Evolutionary conservation across 2,113 vertebrate genomes (phyloP).

Genomic region (Serinus canaria): DNA sequence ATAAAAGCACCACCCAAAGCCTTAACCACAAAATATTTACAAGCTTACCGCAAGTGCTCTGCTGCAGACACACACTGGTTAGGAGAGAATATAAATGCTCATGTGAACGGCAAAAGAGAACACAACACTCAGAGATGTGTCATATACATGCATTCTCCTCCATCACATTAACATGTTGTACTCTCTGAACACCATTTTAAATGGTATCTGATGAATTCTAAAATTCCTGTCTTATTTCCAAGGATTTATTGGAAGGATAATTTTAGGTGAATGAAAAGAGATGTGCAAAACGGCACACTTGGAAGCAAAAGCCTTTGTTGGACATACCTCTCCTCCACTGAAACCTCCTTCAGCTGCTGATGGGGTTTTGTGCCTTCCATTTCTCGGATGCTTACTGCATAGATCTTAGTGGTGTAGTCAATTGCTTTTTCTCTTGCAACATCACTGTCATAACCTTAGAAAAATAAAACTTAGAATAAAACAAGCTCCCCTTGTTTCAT

Average conservation of each 20-base stretch:
- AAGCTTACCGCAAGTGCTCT: not conserved
- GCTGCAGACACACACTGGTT: not conserved
- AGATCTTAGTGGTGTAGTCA: constrained; percentile 93
- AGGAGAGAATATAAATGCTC: not conserved
- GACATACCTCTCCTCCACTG: constrained; percentile 89
- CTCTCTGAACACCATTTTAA: not conserved
- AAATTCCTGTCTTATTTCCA: not conserved
- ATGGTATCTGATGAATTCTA: not conserved
- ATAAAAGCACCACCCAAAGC: not conserved
- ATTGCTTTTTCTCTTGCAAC: constrained; percentile 89
- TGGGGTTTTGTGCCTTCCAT: constrained; percentile 94
- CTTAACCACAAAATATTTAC: not conserved
- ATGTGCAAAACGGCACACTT: not conserved
- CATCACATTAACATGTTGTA: not conserved
- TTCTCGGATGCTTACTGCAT: constrained; percentile 89
- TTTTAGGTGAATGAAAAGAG: not conserved
- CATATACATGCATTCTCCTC: not conserved
- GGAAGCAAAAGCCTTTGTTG: not conserved
- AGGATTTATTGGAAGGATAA: not conserved
- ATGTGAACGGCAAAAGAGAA: not conserved
- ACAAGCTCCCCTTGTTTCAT: not conserved
- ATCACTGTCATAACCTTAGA: constrained; percentile 94
- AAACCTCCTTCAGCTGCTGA: constrained; percentile 88
- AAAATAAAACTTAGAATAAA: not conserved
- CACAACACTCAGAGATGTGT: not conserved